Percentiles rank a stretch among this genome's conserved stretches.
These are phyloP conservation scores for Pseudoips prasinana DNA, from an alignment of 2,888 invertebrate species.

Conservation along the genomic window DNA sequence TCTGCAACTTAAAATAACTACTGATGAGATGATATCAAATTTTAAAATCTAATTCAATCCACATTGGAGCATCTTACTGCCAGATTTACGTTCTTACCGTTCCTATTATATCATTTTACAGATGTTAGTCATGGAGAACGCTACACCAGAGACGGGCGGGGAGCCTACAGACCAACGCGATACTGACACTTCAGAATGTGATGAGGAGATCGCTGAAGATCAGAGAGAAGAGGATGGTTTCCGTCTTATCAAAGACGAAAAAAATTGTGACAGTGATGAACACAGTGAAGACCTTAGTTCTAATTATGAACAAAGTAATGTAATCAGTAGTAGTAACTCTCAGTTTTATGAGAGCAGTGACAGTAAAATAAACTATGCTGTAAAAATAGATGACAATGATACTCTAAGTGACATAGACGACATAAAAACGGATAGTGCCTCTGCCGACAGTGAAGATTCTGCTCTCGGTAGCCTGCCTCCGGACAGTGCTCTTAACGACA, in stretches of 20 bases:
- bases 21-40: too few species aligned
- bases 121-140: constrained; percentile 48
- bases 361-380: constrained; percentile 73
- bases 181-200: constrained; percentile 26
- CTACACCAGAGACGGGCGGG: constrained; percentile 20
- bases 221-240: constrained; percentile 41
- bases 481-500: constrained; percentile 63
- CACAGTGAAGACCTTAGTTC: constrained; percentile 69
- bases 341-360: constrained; percentile 79
- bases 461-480: constrained; percentile 83
- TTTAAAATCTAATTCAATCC: too few species aligned
- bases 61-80: too few species aligned
- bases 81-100: too few species aligned
- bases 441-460: constrained; percentile 83
- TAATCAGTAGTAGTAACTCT: constrained; percentile 64
- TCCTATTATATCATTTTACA: constrained; percentile 37
- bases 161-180: constrained; percentile 25
- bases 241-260: constrained; percentile 57
- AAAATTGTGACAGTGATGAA: constrained; percentile 66
- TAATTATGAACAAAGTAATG: constrained; percentile 67
- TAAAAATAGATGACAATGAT: constrained; percentile 77
- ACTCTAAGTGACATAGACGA: constrained; percentile 78
- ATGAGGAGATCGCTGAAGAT: constrained; percentile 32
- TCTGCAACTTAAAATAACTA: too few species aligned
- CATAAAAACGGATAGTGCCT: constrained; percentile 76